These are phyloP conservation scores for Scalopus aquaticus DNA, from an alignment of 2,113 vertebrate genomes.

Conservation along the genomic window DNA sequence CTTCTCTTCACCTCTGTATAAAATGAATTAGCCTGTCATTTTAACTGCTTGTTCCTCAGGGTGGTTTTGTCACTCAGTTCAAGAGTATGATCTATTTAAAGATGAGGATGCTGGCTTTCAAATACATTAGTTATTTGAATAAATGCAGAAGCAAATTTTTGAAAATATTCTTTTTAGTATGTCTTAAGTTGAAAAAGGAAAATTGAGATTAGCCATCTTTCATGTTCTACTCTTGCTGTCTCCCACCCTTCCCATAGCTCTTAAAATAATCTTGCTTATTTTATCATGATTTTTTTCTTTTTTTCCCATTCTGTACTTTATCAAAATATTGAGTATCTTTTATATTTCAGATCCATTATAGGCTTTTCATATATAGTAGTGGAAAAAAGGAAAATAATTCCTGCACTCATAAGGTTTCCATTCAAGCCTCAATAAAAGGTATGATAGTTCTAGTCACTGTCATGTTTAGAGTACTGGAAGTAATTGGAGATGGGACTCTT, in stretches of 20 bases:
- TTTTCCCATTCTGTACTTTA: background rate
- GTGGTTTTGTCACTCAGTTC: background rate
- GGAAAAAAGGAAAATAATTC: background rate
- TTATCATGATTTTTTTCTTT: background rate
- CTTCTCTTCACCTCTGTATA: background rate
- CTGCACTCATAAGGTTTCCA: background rate
- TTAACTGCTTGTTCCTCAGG: slow-evolving; percentile 13
- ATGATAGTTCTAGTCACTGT: background rate
- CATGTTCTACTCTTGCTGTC: background rate
- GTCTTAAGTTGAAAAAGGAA: background rate
- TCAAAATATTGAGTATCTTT: background rate
- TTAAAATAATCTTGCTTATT: background rate
- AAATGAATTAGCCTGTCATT: background rate
- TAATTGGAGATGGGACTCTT: background rate
- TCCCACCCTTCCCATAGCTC: background rate
- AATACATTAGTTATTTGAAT: slow-evolving; percentile 6
- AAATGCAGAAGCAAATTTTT: background rate
- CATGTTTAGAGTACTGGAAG: background rate
- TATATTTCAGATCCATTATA: background rate
- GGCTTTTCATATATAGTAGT: background rate
- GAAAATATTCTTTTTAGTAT: background rate
- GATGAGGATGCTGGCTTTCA: slow-evolving; percentile 6
- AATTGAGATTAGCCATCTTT: background rate
- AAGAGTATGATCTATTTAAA: too few relatives aligned
- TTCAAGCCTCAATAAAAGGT: background rate